Evolutionary conservation across 2,113 vertebrate genomes (phyloP).

Genomic region (Phasianus colchicus): DNA sequence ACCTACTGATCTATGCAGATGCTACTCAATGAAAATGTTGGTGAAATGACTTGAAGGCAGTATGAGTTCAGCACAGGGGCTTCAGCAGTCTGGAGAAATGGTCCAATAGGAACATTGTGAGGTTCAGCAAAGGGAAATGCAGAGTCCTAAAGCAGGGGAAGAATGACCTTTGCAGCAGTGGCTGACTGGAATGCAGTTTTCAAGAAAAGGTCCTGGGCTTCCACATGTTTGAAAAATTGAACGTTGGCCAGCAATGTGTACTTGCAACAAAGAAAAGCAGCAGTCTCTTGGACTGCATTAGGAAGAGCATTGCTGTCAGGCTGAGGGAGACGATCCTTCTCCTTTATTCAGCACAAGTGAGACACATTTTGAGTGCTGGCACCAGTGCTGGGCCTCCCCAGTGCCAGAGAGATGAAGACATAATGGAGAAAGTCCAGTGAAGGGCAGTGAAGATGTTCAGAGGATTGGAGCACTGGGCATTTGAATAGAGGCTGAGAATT

Average conservation of each 20-base stretch:
- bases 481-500: background rate
- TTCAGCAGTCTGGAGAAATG: background rate
- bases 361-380: background rate
- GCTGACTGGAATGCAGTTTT: background rate
- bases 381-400: background rate
- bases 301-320: background rate
- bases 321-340: background rate
- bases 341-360: background rate
- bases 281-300: background rate
- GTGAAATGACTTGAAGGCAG: background rate
- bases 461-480: background rate
- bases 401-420: background rate
- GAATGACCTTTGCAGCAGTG: background rate
- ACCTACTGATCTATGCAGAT: background rate
- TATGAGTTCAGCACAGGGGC: background rate
- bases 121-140: background rate
- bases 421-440: background rate
- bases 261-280: background rate
- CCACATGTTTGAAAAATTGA: background rate
- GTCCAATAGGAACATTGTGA: background rate
- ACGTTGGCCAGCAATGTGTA: background rate
- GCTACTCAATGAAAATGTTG: background rate
- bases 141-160: background rate
- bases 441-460: background rate
- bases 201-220: background rate